phyloP scores from a whole-genome alignment of 1,140 invertebrate genomes.

The Cylas formicarius region DNA sequence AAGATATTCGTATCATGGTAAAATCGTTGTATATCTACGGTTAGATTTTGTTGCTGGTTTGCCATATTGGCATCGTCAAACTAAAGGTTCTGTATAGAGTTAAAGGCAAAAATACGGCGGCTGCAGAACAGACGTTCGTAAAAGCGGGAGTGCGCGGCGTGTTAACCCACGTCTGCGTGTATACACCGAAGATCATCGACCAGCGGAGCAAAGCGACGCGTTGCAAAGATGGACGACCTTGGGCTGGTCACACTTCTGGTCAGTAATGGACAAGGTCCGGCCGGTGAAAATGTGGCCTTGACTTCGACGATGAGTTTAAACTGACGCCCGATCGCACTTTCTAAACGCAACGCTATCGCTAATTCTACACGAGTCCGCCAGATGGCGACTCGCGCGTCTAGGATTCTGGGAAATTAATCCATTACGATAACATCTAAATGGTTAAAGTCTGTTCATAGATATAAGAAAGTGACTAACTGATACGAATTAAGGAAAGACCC shows the following conservation, averaged over 20 bases:
- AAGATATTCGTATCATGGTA: too few relatives aligned
- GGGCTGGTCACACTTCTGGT: slow-evolving; percentile 38
- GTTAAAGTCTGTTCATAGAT: too few relatives aligned
- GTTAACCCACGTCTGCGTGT: background rate
- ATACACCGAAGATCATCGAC: slow-evolving; percentile 13
- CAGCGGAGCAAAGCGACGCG: slow-evolving; percentile 14
- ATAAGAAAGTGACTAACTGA: too few relatives aligned
- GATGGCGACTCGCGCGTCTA: slow-evolving; percentile 1
- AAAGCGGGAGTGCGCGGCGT: background rate
- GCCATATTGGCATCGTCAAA: too few relatives aligned
- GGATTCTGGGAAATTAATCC: background rate
- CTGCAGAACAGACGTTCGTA: too few relatives aligned
- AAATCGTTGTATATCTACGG: too few relatives aligned
- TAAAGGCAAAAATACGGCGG: too few relatives aligned
- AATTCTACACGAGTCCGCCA: slow-evolving; percentile 2
- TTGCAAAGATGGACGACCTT: slow-evolving; percentile 29
- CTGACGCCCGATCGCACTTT: slow-evolving; percentile 32
- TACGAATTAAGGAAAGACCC: too few relatives aligned
- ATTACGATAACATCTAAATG: slow-evolving; percentile 11
- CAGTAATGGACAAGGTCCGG: slow-evolving; percentile 35
- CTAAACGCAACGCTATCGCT: slow-evolving; percentile 25
- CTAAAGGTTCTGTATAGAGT: too few relatives aligned
- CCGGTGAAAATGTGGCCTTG: slow-evolving; percentile 38
- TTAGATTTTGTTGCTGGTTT: too few relatives aligned
- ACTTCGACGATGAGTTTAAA: slow-evolving; percentile 28